Conservation (phyloP, 2,888 invertebrate species). For the Thera britannica region DNA sequence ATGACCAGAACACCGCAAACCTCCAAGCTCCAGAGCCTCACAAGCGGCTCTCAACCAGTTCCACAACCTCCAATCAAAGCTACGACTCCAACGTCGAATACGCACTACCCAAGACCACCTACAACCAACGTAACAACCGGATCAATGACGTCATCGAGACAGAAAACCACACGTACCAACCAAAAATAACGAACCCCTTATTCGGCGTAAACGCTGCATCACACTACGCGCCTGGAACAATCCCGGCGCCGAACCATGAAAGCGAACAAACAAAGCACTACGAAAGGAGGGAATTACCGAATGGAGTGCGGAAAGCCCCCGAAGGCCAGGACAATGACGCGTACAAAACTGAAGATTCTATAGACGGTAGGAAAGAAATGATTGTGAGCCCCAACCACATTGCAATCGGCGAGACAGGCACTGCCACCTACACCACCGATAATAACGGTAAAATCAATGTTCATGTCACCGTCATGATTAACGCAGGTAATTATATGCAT, state of each 20-base stretch:
- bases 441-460: conserved; percentile 95
- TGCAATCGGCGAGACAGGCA: conserved; percentile 79
- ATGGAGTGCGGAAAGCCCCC: conserved; percentile 88
- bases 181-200: conserved; percentile 74
- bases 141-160: conserved; percentile 60
- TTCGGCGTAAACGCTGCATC: conserved; percentile 81
- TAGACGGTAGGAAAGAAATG: conserved; percentile 85
- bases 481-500: conserved; percentile 87
- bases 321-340: conserved; percentile 93
- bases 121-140: conserved; percentile 61
- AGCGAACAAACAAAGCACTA: conserved; percentile 60
- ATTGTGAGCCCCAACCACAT: conserved; percentile 77
- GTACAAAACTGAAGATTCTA: conserved; percentile 84
- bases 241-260: conserved; percentile 50
- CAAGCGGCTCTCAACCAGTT: conserved; percentile 76
- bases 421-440: conserved; percentile 87
- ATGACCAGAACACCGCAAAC: conserved; percentile 76
- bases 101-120: conserved; percentile 71
- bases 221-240: conserved; percentile 72
- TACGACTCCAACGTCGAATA: conserved; percentile 77
- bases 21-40: conserved; percentile 66
- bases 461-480: conserved; percentile 94
- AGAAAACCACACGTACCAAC: conserved; percentile 59
- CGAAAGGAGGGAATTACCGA: conserved; percentile 67
- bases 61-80: conserved; percentile 77